Evolutionary conservation across 2,888 invertebrate species (phyloP), one percentile per base, ranked within the genome.

Genomic region (Nesidiocoris tenuis): DNA sequence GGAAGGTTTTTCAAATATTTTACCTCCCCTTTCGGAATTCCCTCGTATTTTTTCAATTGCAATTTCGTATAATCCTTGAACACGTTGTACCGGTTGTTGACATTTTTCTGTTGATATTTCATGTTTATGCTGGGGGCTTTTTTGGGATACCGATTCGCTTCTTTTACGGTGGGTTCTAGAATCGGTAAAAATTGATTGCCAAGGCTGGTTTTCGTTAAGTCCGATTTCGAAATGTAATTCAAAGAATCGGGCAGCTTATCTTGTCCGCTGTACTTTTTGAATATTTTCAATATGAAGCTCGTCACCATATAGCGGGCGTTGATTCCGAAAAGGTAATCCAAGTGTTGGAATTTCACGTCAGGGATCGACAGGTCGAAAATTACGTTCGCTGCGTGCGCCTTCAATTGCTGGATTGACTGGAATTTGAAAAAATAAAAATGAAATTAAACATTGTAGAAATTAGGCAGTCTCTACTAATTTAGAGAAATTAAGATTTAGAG

Each of bases 251-350:
- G n/a, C n/a, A n/a, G 39, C 39, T 39, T 12, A 12, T 7, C 39
- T 3, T 7, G 3, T 39, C 39, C 39, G 39, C 5, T 64, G 63
- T 22, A 25, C 12, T 25, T 19, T 1, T 19, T 57, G 68, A 68
- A 57, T 12, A 57, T 16, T 24, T 68, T 68, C 17, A 68, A 5
- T 1, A 68, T 57, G 2, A 22, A 57, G 23, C 57, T 24, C n/a
- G 68, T 68, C 57, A 68, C 39, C 39, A 39, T 39, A 7, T 39
- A 3, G 39, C 64, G 39, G 2, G 66, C 56, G 59, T 65, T 74
- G 24, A 74, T n/a, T 0, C 74, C 74, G 19, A 39, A 65, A 7
- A 74, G 66, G 24, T 74, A 74, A 18, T 74, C 74, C 65, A 74
- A 24, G n/a, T 74, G 74, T 65, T 74, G 74, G 24, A 74, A 74